These are phyloP conservation scores for Sinelater perroti DNA, from an alignment of 2,888 invertebrate species.

Conservation along the genomic window DNA sequence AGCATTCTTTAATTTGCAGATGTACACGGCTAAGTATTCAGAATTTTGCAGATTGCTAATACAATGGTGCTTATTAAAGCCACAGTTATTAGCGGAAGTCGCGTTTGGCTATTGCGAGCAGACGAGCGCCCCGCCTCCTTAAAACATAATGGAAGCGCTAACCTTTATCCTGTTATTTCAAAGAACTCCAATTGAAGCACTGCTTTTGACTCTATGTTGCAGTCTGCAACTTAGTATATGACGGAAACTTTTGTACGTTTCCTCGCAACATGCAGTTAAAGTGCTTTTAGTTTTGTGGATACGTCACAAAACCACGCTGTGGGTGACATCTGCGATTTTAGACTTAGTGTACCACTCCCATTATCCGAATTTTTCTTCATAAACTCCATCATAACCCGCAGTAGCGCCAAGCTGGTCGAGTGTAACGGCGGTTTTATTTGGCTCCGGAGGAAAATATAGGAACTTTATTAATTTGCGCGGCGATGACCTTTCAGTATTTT, in stretches of 20 bases:
- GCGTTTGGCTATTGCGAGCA: too few species aligned
- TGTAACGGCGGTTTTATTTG: too few species aligned
- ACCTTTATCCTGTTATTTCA: slow-evolving; percentile 30
- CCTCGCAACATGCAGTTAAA: slow-evolving; percentile 49
- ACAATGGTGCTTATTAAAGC: too few species aligned
- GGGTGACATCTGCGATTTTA: slow-evolving; percentile 43
- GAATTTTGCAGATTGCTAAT: too few species aligned
- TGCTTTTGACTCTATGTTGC: slow-evolving; percentile 39
- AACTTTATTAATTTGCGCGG: too few species aligned
- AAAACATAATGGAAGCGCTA: slow-evolving; percentile 22
- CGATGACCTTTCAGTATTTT: too few species aligned
- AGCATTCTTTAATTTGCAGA: too few species aligned
- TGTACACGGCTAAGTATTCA: too few species aligned
- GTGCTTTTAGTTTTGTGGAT: slow-evolving; percentile 48
- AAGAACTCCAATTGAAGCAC: slow-evolving; percentile 31
- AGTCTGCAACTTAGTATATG: slow-evolving; percentile 44
- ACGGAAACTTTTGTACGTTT: slow-evolving; percentile 45
- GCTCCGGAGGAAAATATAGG: too few species aligned
- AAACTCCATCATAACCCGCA: slow-evolving; percentile 4
- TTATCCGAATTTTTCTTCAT: slow-evolving; percentile 26
- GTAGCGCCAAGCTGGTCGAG: too few species aligned
- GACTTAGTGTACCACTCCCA: slow-evolving; percentile 25
- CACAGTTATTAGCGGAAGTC: too few species aligned
- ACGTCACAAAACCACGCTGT: slow-evolving; percentile 42
- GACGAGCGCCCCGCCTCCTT: slow-evolving; percentile 8